Evolutionary conservation across 2,888 invertebrate species (phyloP).

Genomic region (Balanococcus diminutus): DNA sequence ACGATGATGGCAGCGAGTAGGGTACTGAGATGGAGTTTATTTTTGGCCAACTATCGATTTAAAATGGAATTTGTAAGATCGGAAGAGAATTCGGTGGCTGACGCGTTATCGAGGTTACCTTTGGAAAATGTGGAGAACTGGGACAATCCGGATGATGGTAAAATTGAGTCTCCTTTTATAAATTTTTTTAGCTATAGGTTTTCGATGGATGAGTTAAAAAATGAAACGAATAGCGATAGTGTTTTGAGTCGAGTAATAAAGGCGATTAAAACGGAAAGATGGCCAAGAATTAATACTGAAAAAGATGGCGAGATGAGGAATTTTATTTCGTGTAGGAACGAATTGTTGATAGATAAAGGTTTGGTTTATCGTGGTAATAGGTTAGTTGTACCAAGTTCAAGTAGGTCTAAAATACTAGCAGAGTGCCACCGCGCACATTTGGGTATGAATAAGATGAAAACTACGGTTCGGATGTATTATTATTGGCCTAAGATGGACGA

Average conservation of each 20-base stretch:
- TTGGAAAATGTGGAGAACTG: neutral
- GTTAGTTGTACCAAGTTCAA: constrained; percentile 47
- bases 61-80: constrained; percentile 57
- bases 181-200: neutral
- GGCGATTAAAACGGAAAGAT: neutral
- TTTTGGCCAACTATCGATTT: constrained; percentile 60
- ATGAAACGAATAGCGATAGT: neutral
- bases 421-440: constrained; percentile 52
- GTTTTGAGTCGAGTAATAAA: neutral
- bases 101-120: constrained; percentile 56
- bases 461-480: constrained; percentile 40
- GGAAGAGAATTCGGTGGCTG: constrained; percentile 56
- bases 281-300: neutral
- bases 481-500: constrained; percentile 50
- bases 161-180: neutral
- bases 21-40: constrained; percentile 51
- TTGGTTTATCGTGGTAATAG: constrained; percentile 35
- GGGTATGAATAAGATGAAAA: constrained; percentile 55
- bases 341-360: neutral
- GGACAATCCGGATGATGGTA: neutral
- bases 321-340: neutral
- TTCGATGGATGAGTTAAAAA: neutral
- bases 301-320: neutral
- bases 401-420: constrained; percentile 50
- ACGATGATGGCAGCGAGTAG: constrained; percentile 31